Conservation (phyloP, 2,113 vertebrate genomes). For the Pseudopodoces humilis region DNA sequence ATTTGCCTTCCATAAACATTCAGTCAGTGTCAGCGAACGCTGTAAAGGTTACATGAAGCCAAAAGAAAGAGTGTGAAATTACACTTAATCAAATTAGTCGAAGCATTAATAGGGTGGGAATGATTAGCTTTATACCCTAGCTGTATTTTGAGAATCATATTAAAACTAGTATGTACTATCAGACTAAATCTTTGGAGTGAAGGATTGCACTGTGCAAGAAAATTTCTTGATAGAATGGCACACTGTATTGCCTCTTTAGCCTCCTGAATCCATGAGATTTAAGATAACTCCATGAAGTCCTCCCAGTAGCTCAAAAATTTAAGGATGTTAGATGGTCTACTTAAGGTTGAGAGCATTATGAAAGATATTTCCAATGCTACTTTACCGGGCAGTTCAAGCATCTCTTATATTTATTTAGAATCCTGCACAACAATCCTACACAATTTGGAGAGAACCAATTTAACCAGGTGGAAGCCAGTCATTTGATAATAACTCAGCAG, state of each 20-base stretch:
- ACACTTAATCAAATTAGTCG: background rate
- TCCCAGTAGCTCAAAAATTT: background rate
- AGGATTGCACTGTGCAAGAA: background rate
- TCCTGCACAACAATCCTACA: background rate
- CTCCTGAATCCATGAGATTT: background rate
- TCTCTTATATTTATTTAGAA: background rate
- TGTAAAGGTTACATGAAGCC: background rate
- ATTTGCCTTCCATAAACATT: background rate
- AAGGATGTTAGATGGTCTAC: background rate
- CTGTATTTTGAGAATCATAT: background rate
- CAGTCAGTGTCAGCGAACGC: background rate
- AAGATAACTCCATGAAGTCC: background rate
- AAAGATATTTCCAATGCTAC: background rate
- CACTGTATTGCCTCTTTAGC: background rate
- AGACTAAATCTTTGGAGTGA: background rate
- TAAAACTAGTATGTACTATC: background rate
- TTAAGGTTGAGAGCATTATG: background rate
- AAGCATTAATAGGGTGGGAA: background rate
- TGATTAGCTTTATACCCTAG: background rate
- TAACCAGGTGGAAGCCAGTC: background rate
- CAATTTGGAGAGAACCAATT: background rate
- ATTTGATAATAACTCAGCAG: background rate
- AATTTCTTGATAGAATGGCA: background rate
- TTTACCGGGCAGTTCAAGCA: background rate
- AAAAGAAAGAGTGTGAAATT: background rate